Percentiles rank a stretch among this genome's conserved stretches.
Conservation (phyloP, 2,113 vertebrate genomes). For the Oryctolagus cuniculus region DNA sequence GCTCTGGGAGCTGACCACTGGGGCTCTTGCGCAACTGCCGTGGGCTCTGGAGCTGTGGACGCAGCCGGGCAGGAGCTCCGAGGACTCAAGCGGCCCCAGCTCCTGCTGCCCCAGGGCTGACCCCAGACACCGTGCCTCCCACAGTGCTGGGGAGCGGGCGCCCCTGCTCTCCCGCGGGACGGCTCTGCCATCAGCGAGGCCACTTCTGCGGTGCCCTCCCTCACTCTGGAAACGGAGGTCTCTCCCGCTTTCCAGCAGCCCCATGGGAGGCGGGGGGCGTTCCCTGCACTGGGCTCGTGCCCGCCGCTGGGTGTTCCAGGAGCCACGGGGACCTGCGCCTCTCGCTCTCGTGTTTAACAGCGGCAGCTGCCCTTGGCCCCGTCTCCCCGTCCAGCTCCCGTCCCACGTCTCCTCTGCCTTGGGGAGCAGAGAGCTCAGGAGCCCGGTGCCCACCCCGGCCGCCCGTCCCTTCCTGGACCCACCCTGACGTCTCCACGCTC, state of each 20-base stretch:
- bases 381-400: no score
- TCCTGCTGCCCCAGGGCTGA: background rate
- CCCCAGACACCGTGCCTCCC: background rate
- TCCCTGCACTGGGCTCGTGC: no score
- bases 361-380: background rate
- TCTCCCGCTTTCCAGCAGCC: background rate
- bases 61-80: no score
- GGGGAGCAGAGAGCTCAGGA: background rate
- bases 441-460: fast-evolving
- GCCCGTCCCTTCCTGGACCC: background rate
- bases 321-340: no score
- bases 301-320: no score
- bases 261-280: background rate
- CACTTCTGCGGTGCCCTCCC: no score
- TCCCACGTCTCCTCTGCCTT: background rate
- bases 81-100: background rate
- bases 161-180: background rate
- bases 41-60: background rate
- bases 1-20: background rate
- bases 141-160: background rate
- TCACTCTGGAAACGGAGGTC: background rate
- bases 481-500: background rate
- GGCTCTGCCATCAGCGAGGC: background rate
- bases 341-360: background rate
- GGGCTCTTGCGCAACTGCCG: background rate